Evolutionary conservation across 1,140 invertebrate genomes (phyloP), one percentile per base, ranked within the genome.

Genomic region (Sitodiplosis mosellana): DNA sequence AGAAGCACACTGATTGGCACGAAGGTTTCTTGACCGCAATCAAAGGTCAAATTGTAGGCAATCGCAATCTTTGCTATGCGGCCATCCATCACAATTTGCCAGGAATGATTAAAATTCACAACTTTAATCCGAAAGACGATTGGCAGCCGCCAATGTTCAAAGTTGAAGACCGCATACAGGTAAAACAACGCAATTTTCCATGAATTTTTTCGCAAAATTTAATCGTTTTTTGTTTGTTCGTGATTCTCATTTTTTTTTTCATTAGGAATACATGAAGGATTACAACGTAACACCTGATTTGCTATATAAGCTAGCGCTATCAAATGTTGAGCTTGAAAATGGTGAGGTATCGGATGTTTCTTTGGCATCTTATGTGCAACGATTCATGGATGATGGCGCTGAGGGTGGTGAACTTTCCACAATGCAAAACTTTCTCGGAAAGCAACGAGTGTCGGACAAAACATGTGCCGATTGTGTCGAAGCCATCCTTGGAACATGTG

Each of bases 401-500:
- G 17, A 7, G 5, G 20, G 18, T 18, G 15, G 19, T 15, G 45
- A 33, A 18, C 2, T 14, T 20, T 44, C 41, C 4, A 11, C 27
- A 10, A 27, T 37, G 27, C 36, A 33, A 36, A 14, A 21, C 17
- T 49, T 45, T 14, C 17, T 49, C 4, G 20, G 51, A 17, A 45
- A 51, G 49, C 48, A 51, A 33, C 22, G 33, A 6, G 40, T 65
- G 27, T 22, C 45, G 0, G 49, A 65, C 45, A 65, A 65, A 52
- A 27, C 60, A 15, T 67, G 90, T 2, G 79, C 88, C 1, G 88
- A 93, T 66, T 76, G 73, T 54, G 74, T 91, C 2, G 88, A 93
- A 68, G 81, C 88, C 0, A 59, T 94, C 1, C 73, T 91, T 22
- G 89, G 88, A 0, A 80, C 78, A 14, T 85, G 87, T 57, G 66